Base-by-base conservation (phyloP, 35 echinoderm and acorn worm genomes). In the Amphiura filiformis region DNA sequence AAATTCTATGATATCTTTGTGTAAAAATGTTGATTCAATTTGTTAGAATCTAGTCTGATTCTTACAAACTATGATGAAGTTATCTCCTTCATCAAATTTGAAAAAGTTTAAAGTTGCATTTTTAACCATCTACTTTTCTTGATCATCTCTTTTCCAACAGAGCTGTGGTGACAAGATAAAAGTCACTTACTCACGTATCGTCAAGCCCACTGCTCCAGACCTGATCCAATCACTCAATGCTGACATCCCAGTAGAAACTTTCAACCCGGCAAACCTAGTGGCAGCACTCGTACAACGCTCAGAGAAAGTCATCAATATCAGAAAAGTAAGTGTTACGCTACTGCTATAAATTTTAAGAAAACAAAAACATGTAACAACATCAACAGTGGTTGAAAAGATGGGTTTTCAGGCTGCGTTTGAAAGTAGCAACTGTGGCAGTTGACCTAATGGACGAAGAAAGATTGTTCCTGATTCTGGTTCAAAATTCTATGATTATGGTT, bases 241-340 rank as follows among this genome's bases (percentile, higher is more conserved):
- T 33, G 94, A 96, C 56, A 87, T 96, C 56, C 94, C 94, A 31
- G 88, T 87, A 12, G 94, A 96, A 70, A 86, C 94, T 14, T 92
- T 96, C 90, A 81, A 86, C 1, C 37, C 91, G 0, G 70, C 89
- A 3, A 47, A 90, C 0, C 86, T 87, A 37, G 76, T 86, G 0
- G 77, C 89, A 0, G 94, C 90, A 14, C 94, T 88, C 30, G 82
- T 49, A 9, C 80, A 86, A 22, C 57, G 90, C 41, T 75, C 86
- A 64, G 94, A 96, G 70, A 96, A 96, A 23, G 84, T 88, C 12
- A 82, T 95, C 76, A 85, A 84, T 34, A 95, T 95, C 65, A 88
- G 87, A 85, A 95, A 95, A 86, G 94, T 95, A 84, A 5, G 12
- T 61, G 1, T 23, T n/a, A n/a, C n/a, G n/a, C n/a, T n/a, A n/a